phyloP scores from a whole-genome alignment of 1,140 invertebrate species.

The Drosophila tani region DNA sequence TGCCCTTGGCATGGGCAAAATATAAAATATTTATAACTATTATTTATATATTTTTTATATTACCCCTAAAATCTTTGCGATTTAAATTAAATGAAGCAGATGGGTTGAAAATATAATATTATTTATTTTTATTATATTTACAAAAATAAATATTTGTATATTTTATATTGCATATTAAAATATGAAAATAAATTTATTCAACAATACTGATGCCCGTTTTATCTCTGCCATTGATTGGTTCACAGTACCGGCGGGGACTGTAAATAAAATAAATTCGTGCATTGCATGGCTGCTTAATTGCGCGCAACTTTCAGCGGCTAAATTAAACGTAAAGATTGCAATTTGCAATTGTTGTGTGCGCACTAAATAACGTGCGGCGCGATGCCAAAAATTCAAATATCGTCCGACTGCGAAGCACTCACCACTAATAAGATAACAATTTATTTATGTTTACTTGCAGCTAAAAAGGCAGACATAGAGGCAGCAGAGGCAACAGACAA shows the following conservation, averaged over 20 bases:
- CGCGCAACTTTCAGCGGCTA: conserved; percentile 51
- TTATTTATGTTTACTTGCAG: conserved; percentile 52
- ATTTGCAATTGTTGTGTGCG: conserved; percentile 41
- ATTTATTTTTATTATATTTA: no score
- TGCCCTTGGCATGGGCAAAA: no score
- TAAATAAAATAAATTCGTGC: conserved; percentile 49
- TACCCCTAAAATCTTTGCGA: no score
- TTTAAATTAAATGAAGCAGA: no score
- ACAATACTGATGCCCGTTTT: not conserved
- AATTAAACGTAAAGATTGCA: conserved; percentile 69
- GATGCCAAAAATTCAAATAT: conserved; percentile 45
- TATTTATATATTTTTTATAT: no score
- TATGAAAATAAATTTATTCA: no score
- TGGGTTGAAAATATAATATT: no score
- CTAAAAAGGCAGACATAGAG: conserved; percentile 7
- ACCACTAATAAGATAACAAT: conserved; percentile 59
- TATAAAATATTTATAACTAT: no score
- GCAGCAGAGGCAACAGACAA: not conserved
- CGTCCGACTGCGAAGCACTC: conserved; percentile 27
- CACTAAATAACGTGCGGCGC: conserved; percentile 38
- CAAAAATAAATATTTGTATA: not conserved
- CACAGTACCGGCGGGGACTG: not conserved
- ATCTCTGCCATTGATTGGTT: not conserved
- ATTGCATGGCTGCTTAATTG: conserved; percentile 65
- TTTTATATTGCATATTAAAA: not conserved